A percentile compares a stretch with the other conserved stretches of the same genome.
Evolutionary conservation across 2,797 vertebrate genomes (phyloP).

Genomic region (Myripristis jacobus): DNA sequence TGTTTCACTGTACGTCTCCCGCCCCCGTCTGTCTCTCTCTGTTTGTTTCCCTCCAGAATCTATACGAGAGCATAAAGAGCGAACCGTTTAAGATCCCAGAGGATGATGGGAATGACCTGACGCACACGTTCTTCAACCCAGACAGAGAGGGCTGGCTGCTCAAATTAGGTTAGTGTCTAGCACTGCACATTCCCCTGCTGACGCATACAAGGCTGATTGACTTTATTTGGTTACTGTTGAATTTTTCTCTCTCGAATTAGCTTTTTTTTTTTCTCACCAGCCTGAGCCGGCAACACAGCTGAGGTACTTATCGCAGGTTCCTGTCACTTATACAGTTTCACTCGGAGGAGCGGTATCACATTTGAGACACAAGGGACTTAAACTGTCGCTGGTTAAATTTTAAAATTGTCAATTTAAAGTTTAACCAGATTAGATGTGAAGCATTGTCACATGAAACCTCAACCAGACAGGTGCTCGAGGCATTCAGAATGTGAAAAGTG

Average conservation of each 20-base stretch:
- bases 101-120: slow-evolving; percentile 97
- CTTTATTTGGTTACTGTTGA: slow-evolving; percentile 39
- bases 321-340: background rate
- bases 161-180: slow-evolving; percentile 88
- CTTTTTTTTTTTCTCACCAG: background rate
- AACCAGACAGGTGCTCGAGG: background rate
- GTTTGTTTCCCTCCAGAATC: slow-evolving; percentile 80
- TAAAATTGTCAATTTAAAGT: background rate
- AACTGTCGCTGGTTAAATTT: background rate
- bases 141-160: slow-evolving; percentile 96
- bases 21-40: slow-evolving; percentile 1
- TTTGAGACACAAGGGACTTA: background rate
- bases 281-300: background rate
- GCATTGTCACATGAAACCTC: background rate
- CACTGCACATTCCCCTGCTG: slow-evolving; percentile 21
- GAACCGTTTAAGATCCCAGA: slow-evolving; percentile 97
- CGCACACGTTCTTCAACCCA: slow-evolving; percentile 97
- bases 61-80: slow-evolving; percentile 93
- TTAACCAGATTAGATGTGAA: background rate
- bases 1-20: background rate
- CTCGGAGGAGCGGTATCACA: background rate
- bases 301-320: background rate
- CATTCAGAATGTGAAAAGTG: too few relatives aligned
- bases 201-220: slow-evolving; percentile 35
- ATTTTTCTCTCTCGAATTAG: slow-evolving; percentile 12